Conservation (phyloP, 2,797 vertebrate species). For the Karalla daura region DNA sequence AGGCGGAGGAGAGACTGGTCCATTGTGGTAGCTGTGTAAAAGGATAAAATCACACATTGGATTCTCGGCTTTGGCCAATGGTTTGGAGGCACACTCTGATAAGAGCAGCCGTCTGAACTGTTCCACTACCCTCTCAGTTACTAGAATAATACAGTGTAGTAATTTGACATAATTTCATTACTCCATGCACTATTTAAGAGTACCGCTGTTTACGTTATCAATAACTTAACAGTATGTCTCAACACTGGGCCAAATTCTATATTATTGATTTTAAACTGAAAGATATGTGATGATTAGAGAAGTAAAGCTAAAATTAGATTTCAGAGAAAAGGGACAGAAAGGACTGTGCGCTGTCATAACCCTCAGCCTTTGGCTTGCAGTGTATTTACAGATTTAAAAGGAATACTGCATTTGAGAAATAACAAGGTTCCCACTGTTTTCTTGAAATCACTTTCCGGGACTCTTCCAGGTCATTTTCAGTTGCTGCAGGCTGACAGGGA, state of each 20-base stretch:
- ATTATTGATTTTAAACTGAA: conserved; percentile 27
- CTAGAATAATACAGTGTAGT: conserved; percentile 34
- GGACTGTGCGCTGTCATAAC: conserved; percentile 33
- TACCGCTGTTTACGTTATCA: conserved; percentile 27
- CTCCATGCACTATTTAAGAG: conserved; percentile 69
- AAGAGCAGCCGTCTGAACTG: conserved; percentile 59
- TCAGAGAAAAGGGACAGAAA: conserved; percentile 38
- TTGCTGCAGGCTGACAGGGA: too few species aligned
- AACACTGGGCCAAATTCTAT: conserved; percentile 11
- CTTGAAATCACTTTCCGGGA: too few species aligned
- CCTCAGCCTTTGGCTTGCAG: conserved; percentile 22
- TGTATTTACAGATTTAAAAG: conserved; percentile 21
- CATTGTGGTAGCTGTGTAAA: conserved; percentile 90
- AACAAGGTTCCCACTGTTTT: too few species aligned
- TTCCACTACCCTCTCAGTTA: conserved; percentile 17
- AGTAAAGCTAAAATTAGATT: conserved; percentile 26
- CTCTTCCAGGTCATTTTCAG: too few species aligned
- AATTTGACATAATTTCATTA: conserved; percentile 6
- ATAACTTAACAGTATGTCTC: conserved; percentile 18
- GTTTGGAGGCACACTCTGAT: conserved; percentile 72
- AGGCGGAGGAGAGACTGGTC: conserved; percentile 85
- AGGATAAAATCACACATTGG: conserved; percentile 88
- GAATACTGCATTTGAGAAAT: too few species aligned
- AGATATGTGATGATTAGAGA: conserved; percentile 31
- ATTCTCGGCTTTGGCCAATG: conserved; percentile 77